Conservation (phyloP, 2,888 invertebrate species). For the Ypsolopha scabrella region DNA sequence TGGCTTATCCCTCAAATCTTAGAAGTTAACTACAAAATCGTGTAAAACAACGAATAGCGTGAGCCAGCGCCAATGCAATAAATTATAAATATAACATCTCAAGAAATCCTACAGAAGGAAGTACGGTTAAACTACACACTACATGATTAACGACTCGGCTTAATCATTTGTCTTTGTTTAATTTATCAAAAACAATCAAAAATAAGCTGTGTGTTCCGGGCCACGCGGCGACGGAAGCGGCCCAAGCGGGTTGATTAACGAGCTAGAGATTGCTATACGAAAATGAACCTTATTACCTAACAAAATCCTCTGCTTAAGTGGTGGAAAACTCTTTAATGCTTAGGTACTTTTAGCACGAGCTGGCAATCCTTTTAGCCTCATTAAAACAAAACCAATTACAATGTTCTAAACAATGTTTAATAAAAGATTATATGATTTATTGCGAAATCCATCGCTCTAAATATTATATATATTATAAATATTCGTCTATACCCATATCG, state of each 20-base stretch:
- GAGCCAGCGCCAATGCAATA: not conserved
- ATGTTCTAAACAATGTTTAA: no score
- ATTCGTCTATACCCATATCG: no score
- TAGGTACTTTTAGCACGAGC: constrained; percentile 32
- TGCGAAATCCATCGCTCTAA: no score
- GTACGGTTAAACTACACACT: constrained; percentile 31
- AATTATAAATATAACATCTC: constrained; percentile 3
- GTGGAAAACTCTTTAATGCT: constrained; percentile 34
- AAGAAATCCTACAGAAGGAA: constrained; percentile 25
- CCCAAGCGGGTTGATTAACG: constrained; percentile 53
- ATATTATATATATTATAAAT: no score
- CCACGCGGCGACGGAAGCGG: constrained; percentile 41
- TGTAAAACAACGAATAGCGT: not conserved
- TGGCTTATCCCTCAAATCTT: no score
- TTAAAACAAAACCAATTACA: constrained; percentile 11
- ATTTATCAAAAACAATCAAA: constrained; percentile 66
- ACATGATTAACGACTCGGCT: constrained; percentile 49
- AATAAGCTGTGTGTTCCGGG: constrained; percentile 56
- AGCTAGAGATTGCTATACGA: constrained; percentile 43
- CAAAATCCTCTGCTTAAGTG: constrained; percentile 41
- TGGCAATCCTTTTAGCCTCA: constrained; percentile 10
- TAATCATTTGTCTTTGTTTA: constrained; percentile 57
- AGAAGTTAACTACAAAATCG: no score
- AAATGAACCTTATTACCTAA: constrained; percentile 60
- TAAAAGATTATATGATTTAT: no score